Evolutionary conservation across 2,113 vertebrate species (phyloP), one percentile per base, ranked within the genome.

Genomic region (Mesembrinibis cayennensis): DNA sequence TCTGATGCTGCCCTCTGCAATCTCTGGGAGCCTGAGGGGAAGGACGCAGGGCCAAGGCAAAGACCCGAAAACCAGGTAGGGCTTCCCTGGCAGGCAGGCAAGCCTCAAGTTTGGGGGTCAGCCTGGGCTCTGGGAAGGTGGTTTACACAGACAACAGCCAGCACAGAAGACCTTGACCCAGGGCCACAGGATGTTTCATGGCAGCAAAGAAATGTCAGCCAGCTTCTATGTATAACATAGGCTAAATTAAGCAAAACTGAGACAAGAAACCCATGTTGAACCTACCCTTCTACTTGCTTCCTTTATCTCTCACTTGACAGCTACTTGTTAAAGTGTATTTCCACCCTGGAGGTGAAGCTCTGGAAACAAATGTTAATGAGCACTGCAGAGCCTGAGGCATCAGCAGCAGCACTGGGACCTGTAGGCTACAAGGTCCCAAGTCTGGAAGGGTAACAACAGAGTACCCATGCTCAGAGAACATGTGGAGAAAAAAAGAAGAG

Each of bases 1-100:
- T 87, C 9, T 2, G 0, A 0, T 22, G 49, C 11, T 73, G 22
- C 44, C 16, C 44, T 65, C 34, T 72, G 27, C 0, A 0, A 4
- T 50, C 49, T 36, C 65, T 44, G 12, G 6, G 15, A 11, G 9
- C 19, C 52, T 42, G 62, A 67, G 7, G 15, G 18, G 21, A 70
- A 56, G 32, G 23, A 87, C 19, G 56, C 13, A 23, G 0, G 1
- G 30, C 42, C 25, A 73, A 55, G 34, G 38, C 38, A 9, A 38
- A 38, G 38, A 38, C 38, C 3, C 7, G 2, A 47, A 58, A 50
- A 42, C 8, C 32, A 36, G 32, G 22, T 1, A 76, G 36, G 45
- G 34, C 44, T 73, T 53, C 45, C 71, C 42, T 4, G 36, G 30
- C 13, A 81, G 50, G 30, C 13, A 23, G 44, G 36, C 6, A 59